Evolutionary conservation across 1,140 invertebrate species (phyloP).

Genomic region (Drosophila rhopaloa): DNA sequence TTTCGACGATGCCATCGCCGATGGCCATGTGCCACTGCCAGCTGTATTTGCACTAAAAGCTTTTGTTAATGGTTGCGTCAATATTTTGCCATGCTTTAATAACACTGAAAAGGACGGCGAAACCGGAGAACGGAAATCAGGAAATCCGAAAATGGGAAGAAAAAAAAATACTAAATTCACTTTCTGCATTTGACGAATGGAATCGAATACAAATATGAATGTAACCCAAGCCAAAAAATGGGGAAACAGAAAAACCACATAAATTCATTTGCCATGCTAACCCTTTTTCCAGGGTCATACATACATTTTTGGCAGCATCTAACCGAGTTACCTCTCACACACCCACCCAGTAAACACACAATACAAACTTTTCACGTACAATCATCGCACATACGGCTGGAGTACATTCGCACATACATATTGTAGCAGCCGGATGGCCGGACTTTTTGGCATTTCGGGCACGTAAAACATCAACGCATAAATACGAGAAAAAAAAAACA

Average conservation of each 20-base stretch:
- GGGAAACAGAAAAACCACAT: constrained; percentile 58
- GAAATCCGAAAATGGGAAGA: constrained; percentile 50
- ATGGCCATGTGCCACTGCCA: constrained; percentile 45
- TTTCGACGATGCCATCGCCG: constrained; percentile 22
- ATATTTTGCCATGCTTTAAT: constrained; percentile 70
- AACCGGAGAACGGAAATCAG: constrained; percentile 39
- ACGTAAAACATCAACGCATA: constrained; percentile 83
- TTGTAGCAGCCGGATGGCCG: constrained; percentile 4
- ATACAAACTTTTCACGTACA: constrained; percentile 69
- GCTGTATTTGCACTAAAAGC: constrained; percentile 70
- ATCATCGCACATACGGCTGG: constrained; percentile 40
- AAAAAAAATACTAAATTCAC: constrained; percentile 56
- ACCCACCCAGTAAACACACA: constrained; percentile 57
- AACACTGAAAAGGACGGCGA: constrained; percentile 25
- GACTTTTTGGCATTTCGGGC: constrained; percentile 56
- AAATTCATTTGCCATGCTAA: constrained; percentile 69
- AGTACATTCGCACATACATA: constrained; percentile 23
- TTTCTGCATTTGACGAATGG: constrained; percentile 69
- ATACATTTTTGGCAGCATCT: constrained; percentile 24
- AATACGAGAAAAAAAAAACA: constrained; percentile 63
- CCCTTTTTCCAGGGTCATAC: constrained; percentile 63
- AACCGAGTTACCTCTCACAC: constrained; percentile 12
- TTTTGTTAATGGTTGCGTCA: constrained; percentile 77
- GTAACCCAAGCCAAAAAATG: constrained; percentile 17
- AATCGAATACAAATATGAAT: constrained; percentile 57